Conservation (phyloP, 2,888 invertebrate genomes). For the Agriopis leucophaearia region DNA sequence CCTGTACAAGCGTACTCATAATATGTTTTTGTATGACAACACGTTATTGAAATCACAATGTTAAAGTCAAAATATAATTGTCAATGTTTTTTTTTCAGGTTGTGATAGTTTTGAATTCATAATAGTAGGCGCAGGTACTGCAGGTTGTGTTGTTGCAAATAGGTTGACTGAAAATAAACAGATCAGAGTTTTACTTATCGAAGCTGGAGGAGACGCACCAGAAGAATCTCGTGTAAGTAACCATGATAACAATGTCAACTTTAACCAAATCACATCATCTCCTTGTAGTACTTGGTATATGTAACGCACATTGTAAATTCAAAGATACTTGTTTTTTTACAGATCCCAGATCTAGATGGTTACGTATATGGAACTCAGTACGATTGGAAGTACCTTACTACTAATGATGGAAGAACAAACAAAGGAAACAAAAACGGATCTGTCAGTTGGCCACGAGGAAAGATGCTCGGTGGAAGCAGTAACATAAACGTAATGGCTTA, state of each 20-base stretch:
- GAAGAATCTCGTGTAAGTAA: slow-evolving; percentile 49
- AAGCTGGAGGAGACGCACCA: slow-evolving; percentile 49
- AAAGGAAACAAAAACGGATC: slow-evolving; percentile 83
- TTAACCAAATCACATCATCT: background rate
- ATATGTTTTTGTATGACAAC: no score
- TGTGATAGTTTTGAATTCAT: slow-evolving; percentile 76
- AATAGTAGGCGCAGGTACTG: slow-evolving; percentile 85
- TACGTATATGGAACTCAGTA: slow-evolving; percentile 70
- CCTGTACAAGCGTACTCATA: no score
- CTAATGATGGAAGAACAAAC: slow-evolving; percentile 90
- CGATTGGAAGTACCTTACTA: slow-evolving; percentile 94
- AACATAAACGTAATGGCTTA: slow-evolving; percentile 86
- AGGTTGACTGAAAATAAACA: slow-evolving; percentile 76
- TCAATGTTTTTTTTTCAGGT: slow-evolving; percentile 38
- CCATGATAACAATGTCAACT: background rate
- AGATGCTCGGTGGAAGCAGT: slow-evolving; percentile 87
- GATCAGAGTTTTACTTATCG: slow-evolving; percentile 45
- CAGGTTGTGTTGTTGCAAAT: slow-evolving; percentile 87
- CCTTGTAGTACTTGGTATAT: background rate
- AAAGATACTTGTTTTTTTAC: slow-evolving; percentile 8
- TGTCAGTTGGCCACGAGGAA: slow-evolving; percentile 87
- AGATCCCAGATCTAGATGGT: slow-evolving; percentile 56
- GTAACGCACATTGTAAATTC: background rate
- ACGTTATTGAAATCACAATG: background rate
- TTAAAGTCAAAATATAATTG: background rate